Base-by-base conservation (phyloP, 92 coral and sea anemone genomes). In the Desmophyllum pertusum region DNA sequence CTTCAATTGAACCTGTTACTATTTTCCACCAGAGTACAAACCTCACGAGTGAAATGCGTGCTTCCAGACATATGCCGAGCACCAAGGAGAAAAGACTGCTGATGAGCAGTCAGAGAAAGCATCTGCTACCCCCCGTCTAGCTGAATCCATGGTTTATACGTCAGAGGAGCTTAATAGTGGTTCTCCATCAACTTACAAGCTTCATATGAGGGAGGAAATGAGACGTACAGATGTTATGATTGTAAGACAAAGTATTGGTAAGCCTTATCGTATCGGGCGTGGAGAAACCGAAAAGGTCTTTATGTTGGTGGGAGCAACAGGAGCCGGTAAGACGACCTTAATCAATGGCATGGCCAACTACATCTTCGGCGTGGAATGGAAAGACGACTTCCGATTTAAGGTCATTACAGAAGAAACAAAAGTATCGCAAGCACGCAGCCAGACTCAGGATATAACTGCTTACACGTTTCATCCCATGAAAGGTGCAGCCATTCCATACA, bases 331-430 rank as follows among this genome's bases (percentile, higher is more conserved):
- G 45, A 65, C 87, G 37, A 88, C 90, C 3, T 55, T 81, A n/a
- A 82, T 88, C 55, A 83, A 76, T 76, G 91, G 91, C 5, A 38
- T 88, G 51, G 87, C 77, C 0, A 88, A 88, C 69, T 83, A 82
- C 84, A 88, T 88, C 21, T 36, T 37, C 15, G 87, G 84, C 1
- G 88, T 88, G 27, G 43, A 46, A 0, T 87, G 59, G 53, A 35
- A 81, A 19, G 86, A 87, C 30, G 2, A 51, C 14, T 75, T 59
- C 6, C 90, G 90, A 57, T 87, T 27, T 62, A 73, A 75, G 66
- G 65, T 87, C 1, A 37, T 88, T n/a, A 52, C 0, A 25, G 84
- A 81, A 46, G 65, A 55, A 7, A 53, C 23, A 2, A 0, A 33
- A 0, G 25, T 41, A 30, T 81, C 87, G 6, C 87, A 88, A 23